These are phyloP conservation scores for Tenthredo mesomela DNA, from an alignment of 2,888 invertebrate genomes.

Conservation along the genomic window DNA sequence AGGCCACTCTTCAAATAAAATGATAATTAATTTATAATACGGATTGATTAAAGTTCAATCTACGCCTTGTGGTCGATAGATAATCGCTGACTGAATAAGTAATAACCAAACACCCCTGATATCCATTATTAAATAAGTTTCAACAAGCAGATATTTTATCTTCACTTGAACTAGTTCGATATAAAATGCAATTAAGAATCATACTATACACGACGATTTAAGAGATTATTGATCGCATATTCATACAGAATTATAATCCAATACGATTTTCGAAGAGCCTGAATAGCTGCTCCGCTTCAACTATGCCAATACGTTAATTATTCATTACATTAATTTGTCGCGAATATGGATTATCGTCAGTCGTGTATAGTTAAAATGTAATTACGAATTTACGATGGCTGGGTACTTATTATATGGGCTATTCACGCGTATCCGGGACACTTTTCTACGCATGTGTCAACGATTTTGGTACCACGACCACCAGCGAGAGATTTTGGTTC, in stretches of 20 bases:
- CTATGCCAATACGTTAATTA: background rate
- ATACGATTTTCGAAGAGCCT: background rate
- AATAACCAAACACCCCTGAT: background rate
- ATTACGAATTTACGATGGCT: background rate
- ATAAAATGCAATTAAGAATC: background rate
- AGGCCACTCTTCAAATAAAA: background rate
- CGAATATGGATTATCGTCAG: background rate
- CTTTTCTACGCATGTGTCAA: no score
- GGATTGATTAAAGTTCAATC: background rate
- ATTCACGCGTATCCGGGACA: no score
- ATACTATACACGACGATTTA: background rate
- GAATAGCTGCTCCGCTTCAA: background rate
- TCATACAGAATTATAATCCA: background rate
- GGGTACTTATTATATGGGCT: no score
- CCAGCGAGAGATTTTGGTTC: no score
- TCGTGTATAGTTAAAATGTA: background rate
- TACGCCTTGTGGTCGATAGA: background rate
- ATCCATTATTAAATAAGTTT: background rate
- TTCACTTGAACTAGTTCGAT: background rate
- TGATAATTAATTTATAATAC: background rate
- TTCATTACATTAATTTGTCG: background rate
- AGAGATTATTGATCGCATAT: background rate
- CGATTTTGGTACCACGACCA: no score
- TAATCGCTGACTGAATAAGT: background rate
- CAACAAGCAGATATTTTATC: background rate